Conservation (phyloP, 2,888 invertebrate genomes). For the Zeuzera pyrina region DNA sequence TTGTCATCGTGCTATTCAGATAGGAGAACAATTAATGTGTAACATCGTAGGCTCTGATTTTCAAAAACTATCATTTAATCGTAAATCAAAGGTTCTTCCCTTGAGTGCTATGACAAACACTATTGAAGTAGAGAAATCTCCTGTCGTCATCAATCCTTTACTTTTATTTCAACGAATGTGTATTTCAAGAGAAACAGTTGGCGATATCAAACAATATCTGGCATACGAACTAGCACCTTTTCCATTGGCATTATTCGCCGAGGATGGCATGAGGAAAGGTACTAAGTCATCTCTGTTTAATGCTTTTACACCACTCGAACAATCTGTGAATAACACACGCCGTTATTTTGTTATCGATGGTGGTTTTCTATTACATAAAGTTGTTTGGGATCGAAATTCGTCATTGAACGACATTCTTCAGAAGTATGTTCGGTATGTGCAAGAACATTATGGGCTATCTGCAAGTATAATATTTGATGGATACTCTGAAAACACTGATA, state of each 20-base stretch:
- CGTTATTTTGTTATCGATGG: conserved; percentile 9
- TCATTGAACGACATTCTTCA: background rate
- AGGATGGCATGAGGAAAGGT: conserved; percentile 1
- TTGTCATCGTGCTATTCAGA: background rate
- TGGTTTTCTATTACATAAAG: conserved; percentile 6
- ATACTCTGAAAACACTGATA: background rate
- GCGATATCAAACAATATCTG: conserved; percentile 9
- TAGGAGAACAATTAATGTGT: background rate
- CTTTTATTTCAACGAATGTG: conserved; percentile 12
- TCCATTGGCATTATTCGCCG: conserved; percentile 4
- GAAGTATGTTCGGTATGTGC: background rate
- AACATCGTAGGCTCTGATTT: background rate
- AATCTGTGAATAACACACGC: conserved; percentile 1
- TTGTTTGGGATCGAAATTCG: background rate
- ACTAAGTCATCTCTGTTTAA: background rate
- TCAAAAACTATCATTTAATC: background rate
- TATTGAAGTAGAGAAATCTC: background rate
- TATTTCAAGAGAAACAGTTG: conserved; percentile 7
- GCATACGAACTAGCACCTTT: conserved; percentile 10
- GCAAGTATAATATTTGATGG: conserved; percentile 1
- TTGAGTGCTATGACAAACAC: background rate
- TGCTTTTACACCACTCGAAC: background rate
- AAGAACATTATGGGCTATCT: no score
- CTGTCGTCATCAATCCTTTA: conserved; percentile 8
- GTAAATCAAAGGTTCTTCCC: background rate